These are phyloP conservation scores for Drosophila emarginata DNA, from an alignment of 2,888 invertebrate genomes.

Conservation along the genomic window DNA sequence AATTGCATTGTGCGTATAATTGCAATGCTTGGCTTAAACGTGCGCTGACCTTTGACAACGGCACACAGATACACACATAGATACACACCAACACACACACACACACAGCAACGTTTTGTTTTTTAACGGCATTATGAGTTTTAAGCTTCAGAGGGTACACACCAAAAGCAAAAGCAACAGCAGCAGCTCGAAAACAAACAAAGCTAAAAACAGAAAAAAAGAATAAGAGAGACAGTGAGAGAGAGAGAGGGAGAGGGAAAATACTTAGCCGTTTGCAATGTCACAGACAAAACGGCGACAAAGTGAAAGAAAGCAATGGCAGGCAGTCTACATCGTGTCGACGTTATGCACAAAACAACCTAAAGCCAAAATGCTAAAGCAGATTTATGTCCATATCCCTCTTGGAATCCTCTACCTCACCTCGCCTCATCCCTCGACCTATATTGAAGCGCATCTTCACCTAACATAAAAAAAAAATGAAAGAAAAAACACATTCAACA, in stretches of 20 bases:
- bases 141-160: slow-evolving; percentile 57
- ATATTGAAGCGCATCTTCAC: slow-evolving; percentile 66
- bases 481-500: slow-evolving; percentile 68
- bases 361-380: slow-evolving; percentile 66
- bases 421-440: slow-evolving; percentile 18
- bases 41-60: slow-evolving; percentile 75
- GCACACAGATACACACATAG: slow-evolving; percentile 28
- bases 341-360: slow-evolving; percentile 64
- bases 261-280: slow-evolving; percentile 62
- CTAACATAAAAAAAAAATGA: slow-evolving; percentile 56
- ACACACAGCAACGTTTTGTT: slow-evolving; percentile 34
- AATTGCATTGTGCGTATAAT: slow-evolving; percentile 72
- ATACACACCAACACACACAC: too few relatives aligned
- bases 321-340: slow-evolving; percentile 46
- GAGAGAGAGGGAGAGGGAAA: slow-evolving; percentile 18
- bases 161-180: slow-evolving; percentile 34
- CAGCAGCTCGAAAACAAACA: slow-evolving; percentile 49
- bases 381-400: slow-evolving; percentile 65
- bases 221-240: not conserved
- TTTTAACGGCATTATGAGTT: slow-evolving; percentile 72
- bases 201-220: slow-evolving; percentile 36
- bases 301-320: slow-evolving; percentile 43
- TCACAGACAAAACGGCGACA: slow-evolving; percentile 72
- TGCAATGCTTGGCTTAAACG: slow-evolving; percentile 75
- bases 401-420: not conserved